Evolutionary conservation across 2,888 invertebrate species (phyloP).

Genomic region (Chrysodeixis includens): DNA sequence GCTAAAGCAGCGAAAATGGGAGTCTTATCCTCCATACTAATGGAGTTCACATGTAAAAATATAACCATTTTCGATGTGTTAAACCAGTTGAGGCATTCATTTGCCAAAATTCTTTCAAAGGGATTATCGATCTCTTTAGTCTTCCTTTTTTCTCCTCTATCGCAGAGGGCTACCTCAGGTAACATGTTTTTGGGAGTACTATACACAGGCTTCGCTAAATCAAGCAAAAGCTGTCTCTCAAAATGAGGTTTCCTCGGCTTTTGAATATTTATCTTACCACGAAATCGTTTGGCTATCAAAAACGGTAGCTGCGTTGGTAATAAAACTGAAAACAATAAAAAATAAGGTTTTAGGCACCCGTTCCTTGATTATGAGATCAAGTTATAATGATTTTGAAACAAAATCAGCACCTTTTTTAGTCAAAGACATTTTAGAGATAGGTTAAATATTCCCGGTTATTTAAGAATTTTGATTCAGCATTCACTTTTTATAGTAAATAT

Average conservation of each 20-base stretch:
- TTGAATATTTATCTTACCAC: conserved; percentile 94
- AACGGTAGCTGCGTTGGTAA: conserved; percentile 79
- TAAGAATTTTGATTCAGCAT: not conserved
- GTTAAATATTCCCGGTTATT: not conserved
- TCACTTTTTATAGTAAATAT: not conserved
- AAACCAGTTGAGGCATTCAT: conserved; percentile 92
- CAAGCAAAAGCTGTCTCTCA: conserved; percentile 90
- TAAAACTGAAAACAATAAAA: conserved; percentile 74
- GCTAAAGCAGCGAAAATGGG: conserved; percentile 90
- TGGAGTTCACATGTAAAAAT: conserved; percentile 93
- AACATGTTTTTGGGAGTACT: conserved; percentile 80
- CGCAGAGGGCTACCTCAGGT: conserved; percentile 88
- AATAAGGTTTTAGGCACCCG: not conserved
- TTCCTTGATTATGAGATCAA: not conserved
- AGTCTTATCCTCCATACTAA: conserved; percentile 90
- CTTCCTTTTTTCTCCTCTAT: conserved; percentile 66
- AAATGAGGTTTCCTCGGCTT: conserved; percentile 92
- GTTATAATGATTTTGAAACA: not conserved
- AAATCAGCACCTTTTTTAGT: conserved; percentile 3
- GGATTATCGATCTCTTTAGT: conserved; percentile 89
- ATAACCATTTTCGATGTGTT: conserved; percentile 92
- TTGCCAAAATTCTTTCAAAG: conserved; percentile 92
- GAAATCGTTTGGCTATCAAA: conserved; percentile 90
- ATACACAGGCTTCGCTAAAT: conserved; percentile 91
- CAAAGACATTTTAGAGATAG: not conserved